phyloP scores from a whole-genome alignment of 2,113 vertebrate genomes.

The Amblyopsis rosae region DNA sequence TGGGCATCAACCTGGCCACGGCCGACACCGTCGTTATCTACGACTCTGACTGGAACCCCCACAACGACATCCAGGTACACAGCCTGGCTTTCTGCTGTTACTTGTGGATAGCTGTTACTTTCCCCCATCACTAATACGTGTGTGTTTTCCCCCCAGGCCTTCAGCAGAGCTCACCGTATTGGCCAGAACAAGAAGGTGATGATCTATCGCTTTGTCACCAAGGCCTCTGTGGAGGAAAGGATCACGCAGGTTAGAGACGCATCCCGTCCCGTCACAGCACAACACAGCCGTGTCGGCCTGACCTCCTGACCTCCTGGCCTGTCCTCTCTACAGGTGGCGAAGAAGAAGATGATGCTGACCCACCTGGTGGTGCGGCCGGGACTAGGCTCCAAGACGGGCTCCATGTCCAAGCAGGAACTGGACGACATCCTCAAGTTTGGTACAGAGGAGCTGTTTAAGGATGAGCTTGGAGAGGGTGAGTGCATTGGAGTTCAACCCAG shows the following conservation, averaged over 20 bases:
- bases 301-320: background rate
- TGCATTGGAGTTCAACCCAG: slow-evolving; percentile 16
- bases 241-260: slow-evolving; percentile 85
- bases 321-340: slow-evolving; percentile 81
- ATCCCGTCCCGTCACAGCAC: background rate
- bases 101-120: background rate
- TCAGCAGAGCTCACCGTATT: slow-evolving; percentile 97
- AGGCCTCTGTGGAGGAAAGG: slow-evolving; percentile 95
- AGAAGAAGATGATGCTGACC: slow-evolving; percentile 99
- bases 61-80: slow-evolving; percentile 96
- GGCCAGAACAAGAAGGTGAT: slow-evolving; percentile 98
- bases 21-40: slow-evolving; percentile 98
- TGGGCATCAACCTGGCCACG: slow-evolving; percentile 97
- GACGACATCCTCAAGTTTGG: slow-evolving; percentile 99
- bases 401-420: slow-evolving; percentile 98
- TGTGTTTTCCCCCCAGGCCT: slow-evolving; percentile 77
- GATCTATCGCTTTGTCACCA: slow-evolving; percentile 98
- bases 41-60: slow-evolving; percentile 98
- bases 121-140: slow-evolving; percentile 5
- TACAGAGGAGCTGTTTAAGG: slow-evolving; percentile 95
- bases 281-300: background rate
- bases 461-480: slow-evolving; percentile 88
- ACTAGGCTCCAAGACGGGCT: slow-evolving; percentile 94
- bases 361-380: slow-evolving; percentile 96
- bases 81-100: background rate